phyloP scores from a whole-genome alignment of 2,797 vertebrate genomes.

The Craterocephalus amniculus region DNA sequence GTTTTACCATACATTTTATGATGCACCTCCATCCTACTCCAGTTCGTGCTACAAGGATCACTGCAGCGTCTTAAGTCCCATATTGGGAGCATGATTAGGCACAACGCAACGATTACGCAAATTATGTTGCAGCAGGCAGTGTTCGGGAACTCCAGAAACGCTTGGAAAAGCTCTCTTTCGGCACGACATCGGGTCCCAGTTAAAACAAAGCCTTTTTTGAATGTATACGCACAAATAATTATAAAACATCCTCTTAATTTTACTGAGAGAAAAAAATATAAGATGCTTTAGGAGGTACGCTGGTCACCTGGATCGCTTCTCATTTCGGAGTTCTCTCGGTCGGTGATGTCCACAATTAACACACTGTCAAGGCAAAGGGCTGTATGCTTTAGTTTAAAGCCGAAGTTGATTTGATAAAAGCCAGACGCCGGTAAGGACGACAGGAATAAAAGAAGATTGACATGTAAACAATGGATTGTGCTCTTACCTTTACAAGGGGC shows the following conservation, averaged over 20 bases:
- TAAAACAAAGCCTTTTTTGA: slow-evolving; percentile 6
- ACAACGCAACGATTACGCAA: slow-evolving; percentile 84
- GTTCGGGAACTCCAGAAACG: slow-evolving; percentile 69
- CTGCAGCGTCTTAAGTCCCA: slow-evolving; percentile 82
- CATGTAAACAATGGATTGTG: slow-evolving; percentile 77
- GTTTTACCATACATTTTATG: slow-evolving; percentile 5
- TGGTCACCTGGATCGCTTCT: slow-evolving; percentile 64
- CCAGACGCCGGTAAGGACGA: slow-evolving; percentile 55
- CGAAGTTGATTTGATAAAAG: slow-evolving; percentile 63
- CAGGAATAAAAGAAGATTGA: slow-evolving; percentile 65
- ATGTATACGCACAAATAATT: slow-evolving; percentile 19
- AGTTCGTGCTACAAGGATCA: slow-evolving; percentile 70
- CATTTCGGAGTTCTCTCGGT: slow-evolving; percentile 68
- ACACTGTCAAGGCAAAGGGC: slow-evolving; percentile 48
- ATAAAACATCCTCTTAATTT: slow-evolving; percentile 27
- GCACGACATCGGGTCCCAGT: slow-evolving; percentile 41
- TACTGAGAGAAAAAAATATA: background rate
- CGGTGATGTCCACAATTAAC: slow-evolving; percentile 53
- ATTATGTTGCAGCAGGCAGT: slow-evolving; percentile 76
- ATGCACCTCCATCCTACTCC: slow-evolving; percentile 67
- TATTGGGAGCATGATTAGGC: slow-evolving; percentile 81
- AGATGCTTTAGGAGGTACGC: slow-evolving; percentile 14
- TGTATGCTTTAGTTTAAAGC: slow-evolving; percentile 66
- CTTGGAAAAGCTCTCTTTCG: slow-evolving; percentile 37
- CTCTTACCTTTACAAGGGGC: slow-evolving; percentile 95